Conservation (phyloP, 2,888 invertebrate genomes). For the Exocentrus adspersus region DNA sequence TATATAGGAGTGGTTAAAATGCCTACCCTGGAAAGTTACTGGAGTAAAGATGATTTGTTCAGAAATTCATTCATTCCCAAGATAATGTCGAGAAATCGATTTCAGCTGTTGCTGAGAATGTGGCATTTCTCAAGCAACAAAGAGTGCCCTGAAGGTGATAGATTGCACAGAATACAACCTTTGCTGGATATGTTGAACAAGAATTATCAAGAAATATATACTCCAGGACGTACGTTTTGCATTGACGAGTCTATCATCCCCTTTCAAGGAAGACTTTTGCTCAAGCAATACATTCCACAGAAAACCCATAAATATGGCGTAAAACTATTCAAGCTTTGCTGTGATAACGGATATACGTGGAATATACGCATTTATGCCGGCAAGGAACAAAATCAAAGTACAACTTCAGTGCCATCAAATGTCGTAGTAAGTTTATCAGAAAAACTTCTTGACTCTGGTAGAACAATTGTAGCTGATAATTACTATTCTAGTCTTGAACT, state of each 20-base stretch:
- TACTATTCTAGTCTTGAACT: slow-evolving; percentile 35
- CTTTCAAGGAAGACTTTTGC: neutral
- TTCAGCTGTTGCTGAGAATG: neutral
- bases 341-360: slow-evolving; percentile 11
- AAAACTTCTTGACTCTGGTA: neutral
- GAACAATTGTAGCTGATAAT: slow-evolving; percentile 29
- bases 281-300: slow-evolving; percentile 16
- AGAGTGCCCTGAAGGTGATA: neutral
- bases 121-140: neutral
- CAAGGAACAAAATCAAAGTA: neutral
- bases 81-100: neutral
- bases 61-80: too few species aligned
- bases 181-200: neutral
- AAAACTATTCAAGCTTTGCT: slow-evolving; percentile 18
- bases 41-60: too few species aligned
- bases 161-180: neutral
- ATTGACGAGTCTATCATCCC: neutral
- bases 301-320: slow-evolving; percentile 19
- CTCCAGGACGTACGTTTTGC: neutral
- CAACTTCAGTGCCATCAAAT: neutral
- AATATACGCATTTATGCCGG: slow-evolving; percentile 12
- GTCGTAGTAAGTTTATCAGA: neutral
- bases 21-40: too few species aligned
- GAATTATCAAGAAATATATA: neutral
- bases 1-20: too few species aligned